Evolutionary conservation across 64 coral and sea anemone species (phyloP), one percentile per base, ranked within the genome.

Genomic region (Catalaphyllia jardinei): DNA sequence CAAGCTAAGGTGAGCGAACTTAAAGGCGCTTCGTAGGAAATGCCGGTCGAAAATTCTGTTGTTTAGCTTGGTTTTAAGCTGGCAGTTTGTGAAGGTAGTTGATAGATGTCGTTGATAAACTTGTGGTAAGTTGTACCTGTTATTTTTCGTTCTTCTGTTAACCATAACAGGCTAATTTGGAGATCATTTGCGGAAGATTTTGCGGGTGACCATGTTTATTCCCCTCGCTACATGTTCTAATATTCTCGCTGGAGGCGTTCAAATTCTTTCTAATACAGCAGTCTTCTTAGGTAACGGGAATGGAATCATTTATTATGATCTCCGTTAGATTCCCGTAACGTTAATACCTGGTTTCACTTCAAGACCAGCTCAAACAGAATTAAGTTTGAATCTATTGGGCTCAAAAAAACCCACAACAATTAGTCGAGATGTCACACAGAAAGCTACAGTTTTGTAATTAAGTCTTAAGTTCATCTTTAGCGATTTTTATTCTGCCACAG

Each of bases 141-240:
- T 69, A 25, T 42, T 7, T 46, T 61, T 0, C 59, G 31, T 65
- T 38, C 7, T 65, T 69, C 20, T 46, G 10, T 85, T 85, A 24
- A 85, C 67, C 22, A 51, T 85, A 22, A 83, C 79, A 8, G 29
- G 16, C 29, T 83, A 85, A 85, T 85, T 85, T 85, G 29, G 20
- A 38, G 81, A 85, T 85, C 64, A 71, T 85, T 79, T 71, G 81
- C 62, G 62, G 62, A 35, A 20, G 35, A 4, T 38, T 71, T 85
- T 85, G 81, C 81, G 62, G 81, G 62, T 52, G 81, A 71, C 81
- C 25, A 27, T 85, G 22, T 69, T 85, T 85, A 62, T 81, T 71
- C 25, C 33, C 29, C 24, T 50, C 29, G 28, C 38, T 67, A 24
- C 61, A 85, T 27, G 4, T 27, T 4, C 19, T 71, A 0, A 71